phyloP scores from a whole-genome alignment of 2,797 vertebrate species.

The Bovichtus diacanthus region DNA sequence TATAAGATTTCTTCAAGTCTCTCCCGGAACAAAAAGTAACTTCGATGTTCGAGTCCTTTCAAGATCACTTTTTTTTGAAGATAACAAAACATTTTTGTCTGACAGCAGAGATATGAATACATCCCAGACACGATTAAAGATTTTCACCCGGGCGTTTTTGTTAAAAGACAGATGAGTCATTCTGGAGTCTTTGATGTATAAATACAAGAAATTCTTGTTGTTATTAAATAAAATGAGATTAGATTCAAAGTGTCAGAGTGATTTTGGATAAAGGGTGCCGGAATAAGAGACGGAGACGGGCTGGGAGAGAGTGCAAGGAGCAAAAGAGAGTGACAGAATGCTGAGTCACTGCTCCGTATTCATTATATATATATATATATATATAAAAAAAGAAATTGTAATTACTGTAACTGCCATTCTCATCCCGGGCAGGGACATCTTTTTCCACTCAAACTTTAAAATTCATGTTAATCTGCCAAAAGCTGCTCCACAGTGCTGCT shows the following conservation, averaged over 20 bases:
- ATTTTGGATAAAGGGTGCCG: neutral
- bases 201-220: neutral
- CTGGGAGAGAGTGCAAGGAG: neutral
- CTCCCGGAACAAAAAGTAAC: neutral
- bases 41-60: neutral
- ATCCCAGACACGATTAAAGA: slow-evolving; percentile 3
- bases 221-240: slow-evolving; percentile 13
- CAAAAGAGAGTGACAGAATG: neutral
- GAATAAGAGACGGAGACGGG: neutral
- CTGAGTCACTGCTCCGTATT: slow-evolving; percentile 3
- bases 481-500: neutral
- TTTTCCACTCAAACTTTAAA: neutral
- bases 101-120: slow-evolving; percentile 1
- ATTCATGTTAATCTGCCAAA: neutral
- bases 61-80: slow-evolving; percentile 8
- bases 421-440: neutral
- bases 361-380: too few relatives aligned
- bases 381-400: too few relatives aligned
- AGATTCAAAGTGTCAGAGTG: neutral
- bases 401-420: neutral
- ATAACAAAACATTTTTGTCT: neutral
- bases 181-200: slow-evolving; percentile 18
- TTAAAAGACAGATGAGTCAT: slow-evolving; percentile 23
- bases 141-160: neutral
- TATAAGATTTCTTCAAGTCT: neutral